These are phyloP conservation scores for Phylloscopus whistleri DNA, from an alignment of 2,113 vertebrate genomes.

Conservation along the genomic window DNA sequence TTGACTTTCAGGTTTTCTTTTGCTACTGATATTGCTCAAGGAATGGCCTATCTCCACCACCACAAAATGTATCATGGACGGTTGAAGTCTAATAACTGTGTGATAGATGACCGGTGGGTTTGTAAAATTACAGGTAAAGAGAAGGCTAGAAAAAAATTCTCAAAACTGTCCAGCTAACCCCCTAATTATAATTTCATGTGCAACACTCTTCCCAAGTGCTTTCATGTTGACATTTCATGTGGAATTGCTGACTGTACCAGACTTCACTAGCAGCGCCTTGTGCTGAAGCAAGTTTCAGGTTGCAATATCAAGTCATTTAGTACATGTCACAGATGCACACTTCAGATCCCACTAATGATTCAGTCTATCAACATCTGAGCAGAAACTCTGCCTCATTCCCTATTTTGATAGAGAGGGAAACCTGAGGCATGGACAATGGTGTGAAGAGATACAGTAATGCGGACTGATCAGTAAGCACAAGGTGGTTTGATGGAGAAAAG, in stretches of 20 bases:
- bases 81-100: slow-evolving; percentile 82
- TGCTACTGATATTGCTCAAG: slow-evolving; percentile 79
- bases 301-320: background rate
- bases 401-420: background rate
- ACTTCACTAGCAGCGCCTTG: background rate
- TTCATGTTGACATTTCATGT: background rate
- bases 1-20: slow-evolving; percentile 82
- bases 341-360: background rate
- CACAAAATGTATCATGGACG: slow-evolving; percentile 78
- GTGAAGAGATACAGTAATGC: background rate
- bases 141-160: background rate
- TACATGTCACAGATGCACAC: background rate
- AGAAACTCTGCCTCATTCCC: background rate
- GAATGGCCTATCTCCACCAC: slow-evolving; percentile 84
- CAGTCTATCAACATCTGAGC: background rate
- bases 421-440: background rate
- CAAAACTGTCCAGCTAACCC: background rate
- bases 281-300: background rate
- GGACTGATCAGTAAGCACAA: background rate
- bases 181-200: background rate
- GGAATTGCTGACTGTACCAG: background rate
- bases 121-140: slow-evolving; percentile 83
- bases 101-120: slow-evolving; percentile 84
- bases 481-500: background rate
- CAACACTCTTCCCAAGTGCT: background rate